phyloP scores from a whole-genome alignment of 2,888 invertebrate species.

The Lydus trimaculatus region DNA sequence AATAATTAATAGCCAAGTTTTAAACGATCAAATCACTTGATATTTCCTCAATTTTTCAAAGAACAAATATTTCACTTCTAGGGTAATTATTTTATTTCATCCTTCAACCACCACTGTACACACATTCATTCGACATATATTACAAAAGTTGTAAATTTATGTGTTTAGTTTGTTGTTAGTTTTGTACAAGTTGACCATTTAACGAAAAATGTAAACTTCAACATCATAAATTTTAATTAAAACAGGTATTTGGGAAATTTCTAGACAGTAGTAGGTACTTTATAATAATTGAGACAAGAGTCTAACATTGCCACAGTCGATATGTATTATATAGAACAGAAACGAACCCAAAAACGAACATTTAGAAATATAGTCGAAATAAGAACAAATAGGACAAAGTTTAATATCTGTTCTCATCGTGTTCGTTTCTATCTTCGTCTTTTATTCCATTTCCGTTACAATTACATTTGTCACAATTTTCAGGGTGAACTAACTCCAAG shows the following conservation, averaged over 20 bases:
- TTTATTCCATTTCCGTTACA: constrained; percentile 32
- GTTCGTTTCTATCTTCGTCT: constrained; percentile 9
- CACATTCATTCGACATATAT: background rate
- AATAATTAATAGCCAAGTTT: background rate
- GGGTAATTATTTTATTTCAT: background rate
- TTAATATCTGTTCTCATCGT: background rate
- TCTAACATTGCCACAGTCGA: constrained; percentile 13
- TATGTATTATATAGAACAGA: background rate
- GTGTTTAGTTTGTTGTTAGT: background rate
- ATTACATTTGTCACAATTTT: constrained; percentile 36
- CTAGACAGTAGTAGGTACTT: background rate
- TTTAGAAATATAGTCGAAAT: too few species aligned
- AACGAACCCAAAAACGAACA: background rate
- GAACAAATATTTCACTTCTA: too few species aligned
- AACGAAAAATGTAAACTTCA: background rate
- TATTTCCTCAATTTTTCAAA: background rate
- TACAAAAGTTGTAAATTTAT: background rate
- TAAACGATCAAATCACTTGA: background rate
- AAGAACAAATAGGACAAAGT: background rate
- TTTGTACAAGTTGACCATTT: background rate
- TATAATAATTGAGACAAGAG: background rate
- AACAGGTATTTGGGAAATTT: background rate
- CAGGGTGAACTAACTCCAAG: constrained; percentile 58
- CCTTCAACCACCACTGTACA: background rate
- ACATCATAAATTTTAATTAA: constrained; percentile 3